Conservation (phyloP, 2,113 vertebrate genomes). For the Calonectris borealis region DNA sequence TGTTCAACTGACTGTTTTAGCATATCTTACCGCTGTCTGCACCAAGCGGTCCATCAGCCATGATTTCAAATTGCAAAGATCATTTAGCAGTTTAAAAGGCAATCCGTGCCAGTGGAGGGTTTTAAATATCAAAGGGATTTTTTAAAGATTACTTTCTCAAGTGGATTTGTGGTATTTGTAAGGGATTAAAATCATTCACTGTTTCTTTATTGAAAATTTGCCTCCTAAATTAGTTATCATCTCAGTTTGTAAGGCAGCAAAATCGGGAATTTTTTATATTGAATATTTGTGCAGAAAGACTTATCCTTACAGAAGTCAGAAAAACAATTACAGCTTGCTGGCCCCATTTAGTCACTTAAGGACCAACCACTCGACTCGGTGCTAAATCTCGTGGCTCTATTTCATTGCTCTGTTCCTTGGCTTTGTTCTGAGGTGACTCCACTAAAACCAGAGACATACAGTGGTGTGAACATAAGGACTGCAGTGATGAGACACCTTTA, state of each 20-base stretch:
- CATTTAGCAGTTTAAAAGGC: neutral
- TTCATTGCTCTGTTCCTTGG: neutral
- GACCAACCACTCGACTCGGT: fast-evolving
- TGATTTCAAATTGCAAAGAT: neutral
- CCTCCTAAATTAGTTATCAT: neutral
- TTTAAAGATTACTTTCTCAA: neutral
- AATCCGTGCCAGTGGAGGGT: neutral
- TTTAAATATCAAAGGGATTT: constrained; percentile 23
- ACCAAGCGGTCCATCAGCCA: neutral
- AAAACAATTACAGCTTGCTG: neutral
- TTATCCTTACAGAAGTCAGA: neutral
- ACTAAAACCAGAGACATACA: neutral
- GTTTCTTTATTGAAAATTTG: neutral
- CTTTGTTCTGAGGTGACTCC: neutral
- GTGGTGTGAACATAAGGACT: neutral
- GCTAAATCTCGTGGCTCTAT: fast-evolving
- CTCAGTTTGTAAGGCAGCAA: neutral
- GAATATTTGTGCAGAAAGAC: neutral
- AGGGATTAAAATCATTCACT: constrained; percentile 4
- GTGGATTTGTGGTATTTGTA: neutral
- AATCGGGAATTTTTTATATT: neutral
- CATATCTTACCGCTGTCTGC: neutral
- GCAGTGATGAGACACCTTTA: neutral
- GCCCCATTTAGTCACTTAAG: neutral
- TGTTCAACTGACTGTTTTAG: neutral